Base-by-base conservation (phyloP, 2,888 invertebrate genomes). In the Ceratothoa steindachneri region DNA sequence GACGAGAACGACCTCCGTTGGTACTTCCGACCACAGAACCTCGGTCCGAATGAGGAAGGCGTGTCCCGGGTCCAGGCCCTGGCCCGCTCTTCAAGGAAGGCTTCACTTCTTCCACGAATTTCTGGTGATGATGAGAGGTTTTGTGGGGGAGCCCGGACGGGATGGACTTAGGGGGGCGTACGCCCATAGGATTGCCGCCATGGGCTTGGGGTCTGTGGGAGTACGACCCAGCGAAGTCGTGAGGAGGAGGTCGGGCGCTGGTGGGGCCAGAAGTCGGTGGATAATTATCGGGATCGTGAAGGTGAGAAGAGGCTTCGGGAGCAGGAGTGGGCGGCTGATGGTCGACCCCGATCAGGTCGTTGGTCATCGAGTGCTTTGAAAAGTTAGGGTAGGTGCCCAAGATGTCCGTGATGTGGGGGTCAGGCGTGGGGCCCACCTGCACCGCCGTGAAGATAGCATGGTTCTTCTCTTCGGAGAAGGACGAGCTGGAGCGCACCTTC, bases 21-120 rank as follows among this genome's bases (percentile, higher is more conserved):
- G 12, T 24, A 60, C 27, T 60, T 12, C 55, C 19, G 19, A 5
- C 19, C 5, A 19, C 12, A 55, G 55, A 22, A 12, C 19, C 19
- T 19, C 15, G 5, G 12, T 22, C 24, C 15, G 7, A 5, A 19
- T 55, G 55, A 55, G 24, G 24, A 22, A 22, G 24, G 5, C 55
- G 15, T 5, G 22, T 60, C 3, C 75, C 72, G n/a, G 75, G 72
- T 27, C 76, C 76, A 9, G 75, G 72, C 15, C 75, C 72, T 1
- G 75, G 75, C 0, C 75, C 75, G 4, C 72, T 67, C 67, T 75
- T 75, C 27, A 75, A 27, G 28, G 67, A 69, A 9, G 69, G 73
- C 64, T 76, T 73, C 60, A 76, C 72, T 64, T 76, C 76, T 0
- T 70, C 76, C 31, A 67, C 70, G 51, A 67, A 67, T 12, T 66